phyloP scores from a whole-genome alignment of 2,113 vertebrate genomes.

The Eulacestoma nigropectus region DNA sequence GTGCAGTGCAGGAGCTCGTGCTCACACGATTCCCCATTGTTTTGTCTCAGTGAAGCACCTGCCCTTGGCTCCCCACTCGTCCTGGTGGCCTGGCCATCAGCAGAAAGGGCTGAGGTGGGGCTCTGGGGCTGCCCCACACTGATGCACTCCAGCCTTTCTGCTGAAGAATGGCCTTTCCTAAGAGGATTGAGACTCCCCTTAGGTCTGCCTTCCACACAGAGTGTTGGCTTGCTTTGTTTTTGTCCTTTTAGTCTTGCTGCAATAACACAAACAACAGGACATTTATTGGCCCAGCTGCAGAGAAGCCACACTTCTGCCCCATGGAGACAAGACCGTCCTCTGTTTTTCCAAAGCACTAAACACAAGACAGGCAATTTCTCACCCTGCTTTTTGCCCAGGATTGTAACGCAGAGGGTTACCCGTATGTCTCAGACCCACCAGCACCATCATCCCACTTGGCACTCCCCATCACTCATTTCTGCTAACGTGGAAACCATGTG shows the following conservation, averaged over 20 bases:
- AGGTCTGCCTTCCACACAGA: background rate
- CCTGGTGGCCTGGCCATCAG: background rate
- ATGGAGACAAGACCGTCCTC: background rate
- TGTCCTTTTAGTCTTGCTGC: background rate
- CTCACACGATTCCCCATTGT: background rate
- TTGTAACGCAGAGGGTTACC: background rate
- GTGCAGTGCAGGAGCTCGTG: background rate
- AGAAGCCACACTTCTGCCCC: background rate
- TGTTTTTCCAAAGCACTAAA: background rate
- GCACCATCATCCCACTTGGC: background rate
- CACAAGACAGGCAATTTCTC: background rate
- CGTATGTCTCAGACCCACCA: background rate
- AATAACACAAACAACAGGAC: background rate
- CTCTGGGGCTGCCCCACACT: background rate
- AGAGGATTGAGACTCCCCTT: background rate
- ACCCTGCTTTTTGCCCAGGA: background rate
- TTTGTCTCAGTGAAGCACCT: background rate
- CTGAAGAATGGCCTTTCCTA: background rate
- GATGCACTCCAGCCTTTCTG: background rate
- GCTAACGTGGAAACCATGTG: background rate
- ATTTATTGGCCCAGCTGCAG: background rate
- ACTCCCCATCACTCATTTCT: background rate
- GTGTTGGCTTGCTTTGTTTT: background rate
- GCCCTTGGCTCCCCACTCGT: background rate
- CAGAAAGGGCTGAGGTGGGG: background rate